These are phyloP conservation scores for Lymantria monacha DNA, from an alignment of 2,888 invertebrate species.

Conservation along the genomic window DNA sequence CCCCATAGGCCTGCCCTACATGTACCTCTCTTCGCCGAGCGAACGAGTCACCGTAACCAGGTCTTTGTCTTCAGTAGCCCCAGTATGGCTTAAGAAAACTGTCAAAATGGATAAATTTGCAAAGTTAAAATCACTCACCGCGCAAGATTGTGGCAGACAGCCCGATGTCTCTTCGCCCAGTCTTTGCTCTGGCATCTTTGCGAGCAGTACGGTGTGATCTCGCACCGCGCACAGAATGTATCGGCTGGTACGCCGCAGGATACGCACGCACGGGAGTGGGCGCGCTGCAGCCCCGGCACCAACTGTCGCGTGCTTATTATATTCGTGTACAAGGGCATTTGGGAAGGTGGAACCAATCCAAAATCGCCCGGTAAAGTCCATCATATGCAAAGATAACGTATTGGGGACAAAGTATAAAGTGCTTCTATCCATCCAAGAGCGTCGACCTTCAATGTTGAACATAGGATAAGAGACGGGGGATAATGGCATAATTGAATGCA, in stretches of 20 bases:
- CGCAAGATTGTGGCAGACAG: slow-evolving; percentile 61
- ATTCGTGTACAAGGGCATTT: background rate
- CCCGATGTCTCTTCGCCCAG: slow-evolving; percentile 53
- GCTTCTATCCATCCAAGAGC: too few relatives aligned
- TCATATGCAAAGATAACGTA: too few relatives aligned
- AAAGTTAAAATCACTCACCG: slow-evolving; percentile 37
- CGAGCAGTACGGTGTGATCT: slow-evolving; percentile 65
- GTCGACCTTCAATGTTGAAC: too few relatives aligned
- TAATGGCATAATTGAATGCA: too few relatives aligned
- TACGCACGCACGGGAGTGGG: slow-evolving; percentile 45
- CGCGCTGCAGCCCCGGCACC: slow-evolving; percentile 47
- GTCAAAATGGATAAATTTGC: too few relatives aligned
- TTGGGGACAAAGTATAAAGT: too few relatives aligned
- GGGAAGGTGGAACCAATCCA: background rate
- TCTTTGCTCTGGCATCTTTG: slow-evolving; percentile 55
- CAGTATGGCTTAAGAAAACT: too few relatives aligned
- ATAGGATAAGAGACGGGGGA: too few relatives aligned
- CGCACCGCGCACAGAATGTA: slow-evolving; percentile 57
- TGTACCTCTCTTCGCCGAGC: too few relatives aligned
- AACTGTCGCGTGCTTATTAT: slow-evolving; percentile 18
- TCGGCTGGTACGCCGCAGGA: slow-evolving; percentile 50
- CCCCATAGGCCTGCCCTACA: too few relatives aligned
- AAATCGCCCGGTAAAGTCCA: background rate
- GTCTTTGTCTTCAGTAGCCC: too few relatives aligned
- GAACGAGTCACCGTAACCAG: too few relatives aligned